Evolutionary conservation across 2,113 vertebrate genomes (phyloP).

Genomic region (Picathartes gymnocephalus): DNA sequence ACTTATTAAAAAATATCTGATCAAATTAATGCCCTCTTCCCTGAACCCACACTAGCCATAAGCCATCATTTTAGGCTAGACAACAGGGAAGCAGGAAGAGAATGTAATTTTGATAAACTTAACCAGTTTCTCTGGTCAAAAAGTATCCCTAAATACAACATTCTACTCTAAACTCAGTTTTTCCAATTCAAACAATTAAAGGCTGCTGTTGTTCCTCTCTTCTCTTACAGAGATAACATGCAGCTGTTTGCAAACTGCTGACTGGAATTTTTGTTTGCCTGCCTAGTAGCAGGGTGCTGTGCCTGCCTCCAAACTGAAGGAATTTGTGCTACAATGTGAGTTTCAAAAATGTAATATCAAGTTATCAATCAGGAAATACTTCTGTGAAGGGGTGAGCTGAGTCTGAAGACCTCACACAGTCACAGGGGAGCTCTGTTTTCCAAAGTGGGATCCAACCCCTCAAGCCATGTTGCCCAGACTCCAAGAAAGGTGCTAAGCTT

Average conservation of each 20-base stretch:
- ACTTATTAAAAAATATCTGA: background rate
- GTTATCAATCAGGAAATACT: background rate
- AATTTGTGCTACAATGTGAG: background rate
- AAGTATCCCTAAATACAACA: background rate
- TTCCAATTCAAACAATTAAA: background rate
- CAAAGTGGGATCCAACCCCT: background rate
- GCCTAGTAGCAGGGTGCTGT: background rate
- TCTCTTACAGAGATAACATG: background rate
- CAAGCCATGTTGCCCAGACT: background rate
- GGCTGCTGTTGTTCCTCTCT: background rate
- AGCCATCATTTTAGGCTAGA: background rate
- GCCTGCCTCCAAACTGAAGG: background rate
- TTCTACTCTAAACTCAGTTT: background rate
- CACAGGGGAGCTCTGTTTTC: background rate
- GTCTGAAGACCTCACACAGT: background rate
- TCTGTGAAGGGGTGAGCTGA: background rate
- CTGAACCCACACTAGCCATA: background rate
- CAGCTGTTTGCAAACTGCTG: slow-evolving; percentile 23
- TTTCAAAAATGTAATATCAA: background rate
- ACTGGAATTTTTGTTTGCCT: background rate
- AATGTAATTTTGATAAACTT: background rate
- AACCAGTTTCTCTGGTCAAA: background rate
- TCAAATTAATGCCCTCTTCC: background rate
- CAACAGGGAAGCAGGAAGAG: background rate
- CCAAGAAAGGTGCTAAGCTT: background rate